Base-by-base conservation (phyloP, 2,113 vertebrate genomes). In the Scomber scombrus region DNA sequence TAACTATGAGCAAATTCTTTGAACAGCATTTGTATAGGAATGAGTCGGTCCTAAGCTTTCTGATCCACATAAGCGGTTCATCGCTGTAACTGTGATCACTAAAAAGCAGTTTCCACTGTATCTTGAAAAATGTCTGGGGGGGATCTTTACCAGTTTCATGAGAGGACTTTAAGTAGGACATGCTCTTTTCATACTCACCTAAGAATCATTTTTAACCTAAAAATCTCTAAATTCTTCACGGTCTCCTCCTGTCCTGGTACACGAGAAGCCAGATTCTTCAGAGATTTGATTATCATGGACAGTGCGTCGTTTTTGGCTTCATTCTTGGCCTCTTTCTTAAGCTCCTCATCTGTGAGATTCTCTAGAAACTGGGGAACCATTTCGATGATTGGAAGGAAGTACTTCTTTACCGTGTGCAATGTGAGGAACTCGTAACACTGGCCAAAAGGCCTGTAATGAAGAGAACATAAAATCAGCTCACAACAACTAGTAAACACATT, bases 131-230 rank as follows among this genome's bases (percentile, higher is more conserved):
- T 40, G 34, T 40, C 34, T 40, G 6, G 34, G 9, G 34, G 34
- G 5, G 34, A 9, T 40, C 34, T 40, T 40, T 40, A 8, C 8
- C 2, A n/a, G 13, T 54, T 1, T 26, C 23, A 21, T 55, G 2
- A 34, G 12, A 64, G 40, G 1, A 43, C 43, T 29, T 14, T 3
- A 40, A 31, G 11, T 7, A 63, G 10, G 5, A 77, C 18, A 34
- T 54, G 5, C 13, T 31, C 5, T 47, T 49, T 34, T 18, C 8
- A 43, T 76, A 57, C 97, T 97, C 93, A 98, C 98, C 98, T 99
- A 97, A 99, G 98, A 95, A 99, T 99, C 98, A 99, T 99, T 98
- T 99, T 99, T 96, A 99, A 97, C 85, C 98, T 98, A 98, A 99
- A 99, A 96, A 99, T 99, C 95, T 99, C 98, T 97, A 99, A 97